Percentiles rank a stretch among this genome's conserved stretches.
phyloP scores from a whole-genome alignment of 2,888 invertebrate genomes.

The Pseudoips prasinana region DNA sequence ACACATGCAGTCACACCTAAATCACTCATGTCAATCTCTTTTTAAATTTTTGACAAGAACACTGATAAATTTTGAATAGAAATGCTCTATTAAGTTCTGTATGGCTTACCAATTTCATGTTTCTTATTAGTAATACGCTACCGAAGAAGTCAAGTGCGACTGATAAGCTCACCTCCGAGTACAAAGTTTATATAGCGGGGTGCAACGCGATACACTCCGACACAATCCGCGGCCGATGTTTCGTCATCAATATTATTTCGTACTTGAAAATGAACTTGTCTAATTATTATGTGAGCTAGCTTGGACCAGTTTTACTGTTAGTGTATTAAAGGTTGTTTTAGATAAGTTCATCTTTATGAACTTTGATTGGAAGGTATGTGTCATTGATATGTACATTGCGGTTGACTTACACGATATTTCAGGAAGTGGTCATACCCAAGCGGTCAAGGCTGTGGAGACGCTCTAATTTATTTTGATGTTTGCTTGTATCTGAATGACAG shows the following conservation, averaged over 20 bases:
- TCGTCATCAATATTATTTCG: constrained; percentile 57
- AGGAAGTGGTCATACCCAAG: too few relatives aligned
- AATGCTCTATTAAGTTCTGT: not conserved
- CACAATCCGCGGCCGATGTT: constrained; percentile 53
- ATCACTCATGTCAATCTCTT: not conserved
- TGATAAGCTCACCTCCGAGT: constrained; percentile 53
- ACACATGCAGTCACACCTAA: too few relatives aligned
- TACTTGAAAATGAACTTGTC: constrained; percentile 56
- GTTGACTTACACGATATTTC: too few relatives aligned
- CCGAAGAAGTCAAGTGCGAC: constrained; percentile 43
- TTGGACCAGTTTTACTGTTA: too few relatives aligned
- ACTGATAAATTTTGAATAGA: too few relatives aligned
- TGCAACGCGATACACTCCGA: constrained; percentile 60
- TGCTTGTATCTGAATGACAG: too few relatives aligned
- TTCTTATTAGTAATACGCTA: constrained; percentile 24
- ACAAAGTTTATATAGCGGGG: constrained; percentile 66
- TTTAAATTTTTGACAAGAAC: not conserved
- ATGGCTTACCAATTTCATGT: constrained; percentile 61
- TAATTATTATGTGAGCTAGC: constrained; percentile 37
- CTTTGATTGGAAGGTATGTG: too few relatives aligned
- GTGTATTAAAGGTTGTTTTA: too few relatives aligned
- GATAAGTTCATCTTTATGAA: too few relatives aligned
- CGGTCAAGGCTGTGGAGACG: too few relatives aligned
- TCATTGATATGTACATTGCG: too few relatives aligned
- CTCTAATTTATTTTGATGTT: too few relatives aligned